Conservation (phyloP, 2,113 vertebrate genomes). For the Lethenteron reissneri region DNA sequence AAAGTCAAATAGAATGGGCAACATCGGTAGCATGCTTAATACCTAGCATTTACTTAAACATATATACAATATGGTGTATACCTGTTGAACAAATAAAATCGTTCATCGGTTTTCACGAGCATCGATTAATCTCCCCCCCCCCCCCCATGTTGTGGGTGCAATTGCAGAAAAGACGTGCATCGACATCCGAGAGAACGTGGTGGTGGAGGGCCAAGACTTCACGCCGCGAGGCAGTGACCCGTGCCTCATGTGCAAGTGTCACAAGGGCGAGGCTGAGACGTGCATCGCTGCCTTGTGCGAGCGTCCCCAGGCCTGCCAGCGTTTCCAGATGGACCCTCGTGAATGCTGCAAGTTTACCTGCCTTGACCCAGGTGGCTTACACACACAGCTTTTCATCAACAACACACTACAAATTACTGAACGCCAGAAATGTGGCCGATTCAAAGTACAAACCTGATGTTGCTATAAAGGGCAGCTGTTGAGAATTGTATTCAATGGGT, state of each 20-base stretch:
- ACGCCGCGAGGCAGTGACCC: conserved; percentile 91
- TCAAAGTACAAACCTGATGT: no score
- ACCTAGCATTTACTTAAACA: no score
- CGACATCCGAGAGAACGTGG: conserved; percentile 90
- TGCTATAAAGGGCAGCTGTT: no score
- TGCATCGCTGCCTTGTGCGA: conserved; percentile 84
- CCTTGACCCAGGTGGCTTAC: conserved; percentile 47
- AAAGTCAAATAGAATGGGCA: no score
- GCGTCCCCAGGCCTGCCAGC: conserved; percentile 72
- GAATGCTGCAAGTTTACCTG: conserved; percentile 98
- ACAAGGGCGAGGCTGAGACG: conserved; percentile 84
- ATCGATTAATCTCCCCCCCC: not conserved
- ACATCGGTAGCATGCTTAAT: no score
- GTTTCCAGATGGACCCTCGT: conserved; percentile 81
- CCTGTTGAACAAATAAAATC: not conserved
- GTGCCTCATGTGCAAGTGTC: conserved; percentile 86
- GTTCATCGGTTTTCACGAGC: not conserved
- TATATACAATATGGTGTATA: no score
- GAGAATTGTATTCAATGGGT: no score
- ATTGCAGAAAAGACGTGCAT: conserved; percentile 71
- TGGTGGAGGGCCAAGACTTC: conserved; percentile 89
- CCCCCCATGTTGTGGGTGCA: not conserved
- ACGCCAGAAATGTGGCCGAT: no score
- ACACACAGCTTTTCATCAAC: no score
- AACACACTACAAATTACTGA: no score